Evolutionary conservation across 2,888 invertebrate species (phyloP).

Genomic region (Pterostichus niger): DNA sequence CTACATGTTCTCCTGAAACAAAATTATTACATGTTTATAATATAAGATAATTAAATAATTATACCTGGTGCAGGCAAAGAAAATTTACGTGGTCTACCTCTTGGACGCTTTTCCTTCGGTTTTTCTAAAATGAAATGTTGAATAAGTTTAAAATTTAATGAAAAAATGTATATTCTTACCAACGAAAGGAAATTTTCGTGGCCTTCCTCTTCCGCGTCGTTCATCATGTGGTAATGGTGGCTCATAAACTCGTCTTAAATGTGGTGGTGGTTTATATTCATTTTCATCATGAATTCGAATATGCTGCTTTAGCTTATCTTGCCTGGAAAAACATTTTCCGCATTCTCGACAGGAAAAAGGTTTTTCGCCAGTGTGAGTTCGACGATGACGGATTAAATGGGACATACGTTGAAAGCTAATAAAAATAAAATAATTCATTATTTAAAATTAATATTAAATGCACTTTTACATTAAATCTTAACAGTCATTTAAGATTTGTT

Average conservation of each 20-base stretch:
- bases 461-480: too few species aligned
- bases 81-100: conserved; percentile 49
- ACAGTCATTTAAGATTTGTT: too few species aligned
- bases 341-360: conserved; percentile 68
- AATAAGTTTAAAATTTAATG: background rate
- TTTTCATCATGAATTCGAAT: conserved; percentile 68
- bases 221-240: conserved; percentile 10
- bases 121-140: conserved; percentile 40
- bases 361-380: conserved; percentile 75
- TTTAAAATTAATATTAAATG: too few species aligned
- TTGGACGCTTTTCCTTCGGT: conserved; percentile 55
- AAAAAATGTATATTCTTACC: too few species aligned
- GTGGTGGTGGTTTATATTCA: conserved; percentile 68
- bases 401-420: conserved; percentile 81
- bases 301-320: conserved; percentile 69
- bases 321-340: conserved; percentile 68
- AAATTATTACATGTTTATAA: background rate
- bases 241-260: conserved; percentile 41
- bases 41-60: background rate
- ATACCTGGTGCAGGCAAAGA: background rate
- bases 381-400: conserved; percentile 81
- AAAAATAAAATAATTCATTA: background rate
- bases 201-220: conserved; percentile 55
- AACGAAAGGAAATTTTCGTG: conserved; percentile 12
- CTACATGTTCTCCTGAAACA: conserved; percentile 61